These are phyloP conservation scores for Lomographa bimaculata DNA, from an alignment of 2,888 invertebrate genomes.

Conservation along the genomic window DNA sequence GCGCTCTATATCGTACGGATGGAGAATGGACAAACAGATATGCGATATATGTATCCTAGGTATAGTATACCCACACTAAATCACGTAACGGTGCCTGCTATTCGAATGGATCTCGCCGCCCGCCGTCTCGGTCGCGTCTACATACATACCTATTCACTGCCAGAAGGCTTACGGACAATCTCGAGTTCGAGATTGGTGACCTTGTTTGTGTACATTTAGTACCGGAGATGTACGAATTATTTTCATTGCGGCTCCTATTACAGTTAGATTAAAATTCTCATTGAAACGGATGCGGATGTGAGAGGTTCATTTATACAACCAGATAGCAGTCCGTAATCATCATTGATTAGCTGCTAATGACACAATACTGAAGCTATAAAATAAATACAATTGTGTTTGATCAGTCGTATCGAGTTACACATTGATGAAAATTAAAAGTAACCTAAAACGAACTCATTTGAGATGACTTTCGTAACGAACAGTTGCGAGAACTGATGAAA, in stretches of 20 bases:
- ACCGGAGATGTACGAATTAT: constrained; percentile 30
- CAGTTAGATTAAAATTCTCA: constrained; percentile 10
- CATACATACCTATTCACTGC: constrained; percentile 44
- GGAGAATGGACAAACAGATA: constrained; percentile 28
- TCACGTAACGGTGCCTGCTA: constrained; percentile 52
- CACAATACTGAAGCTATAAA: no score
- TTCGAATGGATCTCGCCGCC: constrained; percentile 44
- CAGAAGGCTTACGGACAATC: constrained; percentile 47
- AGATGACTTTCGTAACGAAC: no score
- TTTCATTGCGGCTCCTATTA: constrained; percentile 26
- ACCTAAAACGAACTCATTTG: no score
- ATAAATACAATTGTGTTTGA: no score
- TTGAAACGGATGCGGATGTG: constrained; percentile 2
- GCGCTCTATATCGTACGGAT: constrained; percentile 29
- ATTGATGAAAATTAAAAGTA: no score
- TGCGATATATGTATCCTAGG: constrained; percentile 5
- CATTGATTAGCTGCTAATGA: constrained; percentile 39
- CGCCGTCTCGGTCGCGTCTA: constrained; percentile 60
- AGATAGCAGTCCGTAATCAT: constrained; percentile 1
- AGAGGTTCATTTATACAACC: constrained; percentile 12
- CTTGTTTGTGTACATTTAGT: constrained; percentile 41
- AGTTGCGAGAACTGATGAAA: no score
- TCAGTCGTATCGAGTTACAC: no score
- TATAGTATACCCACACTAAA: constrained; percentile 40
- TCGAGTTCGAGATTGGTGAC: constrained; percentile 41